Conservation (phyloP, 2,113 vertebrate genomes). For the Emydocephalus ijimae region DNA sequence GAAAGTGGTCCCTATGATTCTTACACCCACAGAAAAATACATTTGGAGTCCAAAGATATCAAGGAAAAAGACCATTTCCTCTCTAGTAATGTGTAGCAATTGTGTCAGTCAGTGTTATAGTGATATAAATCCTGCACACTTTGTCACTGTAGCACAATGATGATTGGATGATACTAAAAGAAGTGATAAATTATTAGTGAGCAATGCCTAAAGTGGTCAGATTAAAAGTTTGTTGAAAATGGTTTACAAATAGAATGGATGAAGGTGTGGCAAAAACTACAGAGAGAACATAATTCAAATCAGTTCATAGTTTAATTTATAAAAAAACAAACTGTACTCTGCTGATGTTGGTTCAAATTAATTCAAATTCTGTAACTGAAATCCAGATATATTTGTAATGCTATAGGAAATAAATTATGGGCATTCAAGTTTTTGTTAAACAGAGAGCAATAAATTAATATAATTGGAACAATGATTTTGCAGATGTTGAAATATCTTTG, state of each 20-base stretch:
- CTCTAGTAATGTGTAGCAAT: neutral
- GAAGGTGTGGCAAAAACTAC: neutral
- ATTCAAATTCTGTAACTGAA: neutral
- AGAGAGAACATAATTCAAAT: neutral
- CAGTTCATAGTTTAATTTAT: neutral
- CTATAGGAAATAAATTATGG: neutral
- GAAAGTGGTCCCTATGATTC: neutral
- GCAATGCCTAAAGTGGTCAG: neutral
- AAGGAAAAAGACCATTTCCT: neutral
- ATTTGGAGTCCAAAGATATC: neutral
- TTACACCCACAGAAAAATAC: neutral
- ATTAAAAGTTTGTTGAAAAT: neutral
- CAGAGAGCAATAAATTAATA: neutral
- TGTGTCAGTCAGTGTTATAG: neutral
- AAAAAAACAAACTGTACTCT: neutral
- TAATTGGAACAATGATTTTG: constrained; percentile 34
- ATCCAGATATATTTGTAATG: neutral
- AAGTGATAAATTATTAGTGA: neutral
- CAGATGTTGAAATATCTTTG: constrained; percentile 38
- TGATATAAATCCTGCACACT: neutral
- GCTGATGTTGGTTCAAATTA: neutral
- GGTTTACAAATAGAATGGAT: neutral
- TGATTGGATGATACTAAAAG: neutral
- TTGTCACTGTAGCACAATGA: neutral
- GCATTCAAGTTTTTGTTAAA: neutral